Evolutionary conservation across 2,113 vertebrate species (phyloP), one percentile per base, ranked within the genome.

Genomic region (Corythornis vintsioides): DNA sequence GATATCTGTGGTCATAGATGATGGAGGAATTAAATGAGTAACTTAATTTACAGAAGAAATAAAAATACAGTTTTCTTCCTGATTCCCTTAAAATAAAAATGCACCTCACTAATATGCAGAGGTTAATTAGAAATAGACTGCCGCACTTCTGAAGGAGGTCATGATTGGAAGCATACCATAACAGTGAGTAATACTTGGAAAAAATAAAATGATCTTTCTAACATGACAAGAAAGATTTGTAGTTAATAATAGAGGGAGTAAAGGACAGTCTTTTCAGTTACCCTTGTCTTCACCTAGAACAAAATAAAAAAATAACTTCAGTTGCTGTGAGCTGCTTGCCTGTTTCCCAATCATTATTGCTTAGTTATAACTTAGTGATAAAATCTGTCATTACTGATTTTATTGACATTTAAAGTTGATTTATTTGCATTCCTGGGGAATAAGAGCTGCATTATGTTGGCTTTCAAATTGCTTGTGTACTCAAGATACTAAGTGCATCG

Each of bases 361-460:
- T 97, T 97, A 96, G 95, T 97, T 97, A 97, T 97, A 96, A 96
- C 95, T 96, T 96, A 94, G 92, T 92, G 97, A 97, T 97, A 97
- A 97, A 97, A 96, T 97, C 96, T 97, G 95, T 97, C 97, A 97
- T 96, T 97, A 96, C 95, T 95, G 96, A 97, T 90, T 97, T 98
- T 97, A 97, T 97, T 97, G 97, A 97, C 96, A 96, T 97, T 97
- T 98, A 97, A 97, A 97, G 86, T 77, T 97, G 97, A 97, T 97
- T 97, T 97, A 97, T 97, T 94, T 97, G 86, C 96, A 89, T 94
- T 91, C 90, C 88, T 92, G 76, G 88, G 94, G 95, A 97, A 95
- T 95, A 96, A 97, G 96, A 95, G 95, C 94, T 91, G 85, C 89
- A 94, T 97, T 97, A 95, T 96, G 80, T 67, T 75, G 80, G 80